Base-by-base conservation (phyloP, 1,140 invertebrate genomes). In the Pseudomyrmex sp. region DNA sequence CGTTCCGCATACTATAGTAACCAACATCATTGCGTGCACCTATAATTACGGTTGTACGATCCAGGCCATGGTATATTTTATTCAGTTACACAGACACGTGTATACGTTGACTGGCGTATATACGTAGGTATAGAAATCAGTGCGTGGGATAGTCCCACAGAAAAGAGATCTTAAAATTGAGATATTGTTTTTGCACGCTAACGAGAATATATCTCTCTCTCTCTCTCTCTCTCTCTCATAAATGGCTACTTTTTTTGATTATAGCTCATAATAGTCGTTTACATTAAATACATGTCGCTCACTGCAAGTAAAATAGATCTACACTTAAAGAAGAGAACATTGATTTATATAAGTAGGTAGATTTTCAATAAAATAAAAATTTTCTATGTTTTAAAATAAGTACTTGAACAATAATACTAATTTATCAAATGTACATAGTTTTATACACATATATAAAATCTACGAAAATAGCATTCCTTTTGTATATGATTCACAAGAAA, bases 101-200 rank as follows among this genome's bases (percentile, higher is more conserved):
- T 69, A 70, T 52, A 85, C 69, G 87, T 88, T 62, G 77, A 89
- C 61, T 83, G 83, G 54, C 50, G 76, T 80, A 72, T 56, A 72
- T 56, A 73, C 23, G 70, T 68, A 56, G 62, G 26, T 48, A 61
- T 89, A 88, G 88, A 91, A 91, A 91, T 85, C 72, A 68, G 90
- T 91, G 89, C 90, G 90, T 91, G 90, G 84, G 90, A 91, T 74
- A 85, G 58, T 89, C 85, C 61, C 88, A 89, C 88, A 87, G 77
- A 68, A 20, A 46, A 52, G 69, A 86, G 65, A 89, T 89, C 86
- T 79, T 56, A 84, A 84, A 89, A 89, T 79, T 73, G 12, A 63
- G 87, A 73, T 73, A 85, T 87, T 58, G 68, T 66, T 80, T 80
- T 66, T 65, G 70, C 61, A 69, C 48, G 54, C 50, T 23, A 58